A percentile compares a stretch with the other conserved stretches of the same genome.
Conservation (phyloP, 2,113 vertebrate species). For the Cephalopterus ornatus region DNA sequence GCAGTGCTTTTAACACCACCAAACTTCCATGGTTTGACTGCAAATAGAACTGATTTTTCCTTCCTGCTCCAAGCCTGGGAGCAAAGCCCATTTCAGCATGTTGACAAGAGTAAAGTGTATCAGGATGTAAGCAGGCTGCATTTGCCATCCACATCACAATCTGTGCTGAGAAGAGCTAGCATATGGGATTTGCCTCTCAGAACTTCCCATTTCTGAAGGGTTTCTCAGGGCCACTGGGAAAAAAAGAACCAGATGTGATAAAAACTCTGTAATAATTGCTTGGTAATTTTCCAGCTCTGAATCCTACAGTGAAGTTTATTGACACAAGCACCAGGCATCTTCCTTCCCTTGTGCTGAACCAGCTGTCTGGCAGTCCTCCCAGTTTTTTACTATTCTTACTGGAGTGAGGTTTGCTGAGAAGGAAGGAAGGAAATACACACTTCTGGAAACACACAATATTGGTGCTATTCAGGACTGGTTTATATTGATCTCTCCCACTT, state of each 20-base stretch:
- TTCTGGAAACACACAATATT: not conserved
- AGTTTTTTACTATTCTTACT: not conserved
- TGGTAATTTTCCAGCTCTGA: conserved; percentile 56
- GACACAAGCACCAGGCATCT: conserved; percentile 41
- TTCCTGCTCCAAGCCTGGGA: not conserved
- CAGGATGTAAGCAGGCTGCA: conserved; percentile 1
- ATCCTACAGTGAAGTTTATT: conserved; percentile 39
- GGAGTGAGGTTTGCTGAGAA: not conserved
- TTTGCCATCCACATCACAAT: conserved; percentile 4
- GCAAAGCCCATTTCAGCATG: not conserved
- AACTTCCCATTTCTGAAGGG: conserved; percentile 46
- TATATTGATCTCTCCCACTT: not conserved
- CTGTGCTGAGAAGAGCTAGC: conserved; percentile 10
- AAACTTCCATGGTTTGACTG: not conserved
- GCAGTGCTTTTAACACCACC: not conserved
- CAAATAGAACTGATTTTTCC: not conserved
- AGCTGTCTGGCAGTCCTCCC: conserved; percentile 34
- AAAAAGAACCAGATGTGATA: conserved; percentile 58
- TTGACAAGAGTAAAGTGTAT: conserved; percentile 44
- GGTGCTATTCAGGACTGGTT: not conserved
- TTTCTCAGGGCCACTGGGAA: conserved; percentile 7
- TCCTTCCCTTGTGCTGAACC: conserved; percentile 45
- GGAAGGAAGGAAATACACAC: not conserved
- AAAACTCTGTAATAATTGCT: conserved; percentile 55
- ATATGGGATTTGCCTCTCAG: conserved; percentile 47